Conservation (phyloP, 2,797 vertebrate species). For the Ibycter americanus region DNA sequence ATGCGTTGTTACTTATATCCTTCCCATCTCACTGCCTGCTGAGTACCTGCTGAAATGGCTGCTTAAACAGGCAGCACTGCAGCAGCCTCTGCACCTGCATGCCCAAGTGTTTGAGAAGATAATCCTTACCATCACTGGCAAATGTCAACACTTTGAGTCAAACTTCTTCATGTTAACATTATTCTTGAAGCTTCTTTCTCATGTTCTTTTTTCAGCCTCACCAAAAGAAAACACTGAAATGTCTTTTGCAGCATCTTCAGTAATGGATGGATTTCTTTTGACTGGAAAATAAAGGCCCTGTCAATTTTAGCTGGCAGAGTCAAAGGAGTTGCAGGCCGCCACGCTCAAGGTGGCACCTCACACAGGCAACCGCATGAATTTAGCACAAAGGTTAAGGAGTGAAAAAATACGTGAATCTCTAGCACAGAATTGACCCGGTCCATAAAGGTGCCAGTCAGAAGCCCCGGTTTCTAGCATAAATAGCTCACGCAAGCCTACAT, state of each 20-base stretch:
- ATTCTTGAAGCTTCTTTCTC: neutral
- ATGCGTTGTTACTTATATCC: neutral
- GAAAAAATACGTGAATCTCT: neutral
- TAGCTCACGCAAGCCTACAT: neutral
- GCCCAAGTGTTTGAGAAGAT: neutral
- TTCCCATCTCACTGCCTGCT: neutral
- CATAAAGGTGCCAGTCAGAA: neutral
- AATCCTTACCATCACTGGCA: neutral
- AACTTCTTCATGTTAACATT: neutral
- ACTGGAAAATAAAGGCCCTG: neutral
- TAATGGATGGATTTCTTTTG: neutral
- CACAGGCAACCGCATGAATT: neutral
- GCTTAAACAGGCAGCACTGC: neutral
- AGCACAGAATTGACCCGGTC: neutral
- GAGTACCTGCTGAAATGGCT: neutral
- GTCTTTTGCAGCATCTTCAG: neutral
- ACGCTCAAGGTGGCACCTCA: neutral
- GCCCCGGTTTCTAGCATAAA: neutral
- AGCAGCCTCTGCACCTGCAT: neutral
- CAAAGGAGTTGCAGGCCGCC: neutral
- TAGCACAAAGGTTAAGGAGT: neutral
- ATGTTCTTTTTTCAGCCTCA: neutral
- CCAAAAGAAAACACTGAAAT: neutral
- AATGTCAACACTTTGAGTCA: neutral
- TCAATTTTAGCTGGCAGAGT: neutral